Evolutionary conservation across 2,888 invertebrate genomes (phyloP).

Genomic region (Drosophila mimetica): DNA sequence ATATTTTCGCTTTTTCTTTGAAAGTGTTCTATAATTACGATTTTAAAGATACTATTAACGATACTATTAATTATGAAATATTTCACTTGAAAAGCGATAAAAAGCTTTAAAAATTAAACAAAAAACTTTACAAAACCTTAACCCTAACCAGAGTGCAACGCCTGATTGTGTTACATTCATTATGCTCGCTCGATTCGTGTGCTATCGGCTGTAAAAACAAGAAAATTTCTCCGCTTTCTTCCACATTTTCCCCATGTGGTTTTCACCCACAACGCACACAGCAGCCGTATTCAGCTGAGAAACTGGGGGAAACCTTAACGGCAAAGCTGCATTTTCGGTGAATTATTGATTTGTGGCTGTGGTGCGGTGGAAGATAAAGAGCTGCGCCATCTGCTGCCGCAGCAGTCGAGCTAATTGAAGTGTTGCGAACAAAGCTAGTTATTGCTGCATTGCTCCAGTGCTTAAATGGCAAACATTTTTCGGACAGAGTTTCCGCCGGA

Average conservation of each 20-base stretch:
- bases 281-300: neutral
- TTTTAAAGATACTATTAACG: too few relatives aligned
- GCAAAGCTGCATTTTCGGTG: constrained; percentile 37
- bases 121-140: constrained; percentile 3
- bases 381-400: constrained; percentile 30
- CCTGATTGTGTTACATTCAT: neutral
- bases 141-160: constrained; percentile 12
- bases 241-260: constrained; percentile 26
- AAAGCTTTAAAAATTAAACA: neutral
- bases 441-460: neutral
- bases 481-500: neutral
- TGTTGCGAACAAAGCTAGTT: constrained; percentile 13
- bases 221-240: constrained; percentile 7
- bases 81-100: too few relatives aligned
- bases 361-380: constrained; percentile 45
- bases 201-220: constrained; percentile 28
- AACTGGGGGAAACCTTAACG: constrained; percentile 18
- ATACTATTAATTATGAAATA: neutral
- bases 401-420: constrained; percentile 36
- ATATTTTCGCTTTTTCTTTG: neutral
- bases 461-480: constrained; percentile 6
- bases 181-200: constrained; percentile 7
- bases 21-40: neutral
- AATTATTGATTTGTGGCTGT: constrained; percentile 49
- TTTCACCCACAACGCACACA: neutral